These are phyloP conservation scores for Calypte anna DNA, from an alignment of 2,113 vertebrate species.

Conservation along the genomic window DNA sequence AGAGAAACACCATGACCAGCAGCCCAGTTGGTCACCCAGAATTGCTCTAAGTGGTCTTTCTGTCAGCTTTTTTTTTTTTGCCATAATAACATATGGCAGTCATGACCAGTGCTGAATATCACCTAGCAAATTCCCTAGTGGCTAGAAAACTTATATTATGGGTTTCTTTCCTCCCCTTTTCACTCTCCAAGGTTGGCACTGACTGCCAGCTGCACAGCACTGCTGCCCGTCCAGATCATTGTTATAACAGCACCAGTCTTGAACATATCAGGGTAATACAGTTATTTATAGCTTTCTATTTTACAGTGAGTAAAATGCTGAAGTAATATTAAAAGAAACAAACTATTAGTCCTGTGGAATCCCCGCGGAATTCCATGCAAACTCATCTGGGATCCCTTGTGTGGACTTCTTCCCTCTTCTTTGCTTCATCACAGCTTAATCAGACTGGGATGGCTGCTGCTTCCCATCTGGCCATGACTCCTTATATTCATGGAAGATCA, in stretches of 20 bases:
- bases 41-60: neutral
- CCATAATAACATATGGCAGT: neutral
- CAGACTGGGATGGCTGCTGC: neutral
- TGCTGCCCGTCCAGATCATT: rapidly evolving
- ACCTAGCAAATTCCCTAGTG: neutral
- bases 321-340: rapidly evolving
- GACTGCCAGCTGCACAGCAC: neutral
- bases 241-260: neutral
- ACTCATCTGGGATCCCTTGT: neutral
- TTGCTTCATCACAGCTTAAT: neutral
- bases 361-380: neutral
- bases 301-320: neutral
- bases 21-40: neutral
- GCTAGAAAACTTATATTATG: rapidly evolving
- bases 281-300: too few species aligned
- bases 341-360: rapidly evolving
- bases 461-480: neutral
- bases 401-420: neutral
- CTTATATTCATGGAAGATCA: neutral
- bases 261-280: rapidly evolving
- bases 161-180: neutral
- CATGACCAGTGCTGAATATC: neutral
- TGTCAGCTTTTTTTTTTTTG: neutral
- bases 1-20: rapidly evolving
- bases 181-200: rapidly evolving